These are phyloP conservation scores for Stenchaetothrips biformis DNA, from an alignment of 2,888 invertebrate species.

Conservation along the genomic window DNA sequence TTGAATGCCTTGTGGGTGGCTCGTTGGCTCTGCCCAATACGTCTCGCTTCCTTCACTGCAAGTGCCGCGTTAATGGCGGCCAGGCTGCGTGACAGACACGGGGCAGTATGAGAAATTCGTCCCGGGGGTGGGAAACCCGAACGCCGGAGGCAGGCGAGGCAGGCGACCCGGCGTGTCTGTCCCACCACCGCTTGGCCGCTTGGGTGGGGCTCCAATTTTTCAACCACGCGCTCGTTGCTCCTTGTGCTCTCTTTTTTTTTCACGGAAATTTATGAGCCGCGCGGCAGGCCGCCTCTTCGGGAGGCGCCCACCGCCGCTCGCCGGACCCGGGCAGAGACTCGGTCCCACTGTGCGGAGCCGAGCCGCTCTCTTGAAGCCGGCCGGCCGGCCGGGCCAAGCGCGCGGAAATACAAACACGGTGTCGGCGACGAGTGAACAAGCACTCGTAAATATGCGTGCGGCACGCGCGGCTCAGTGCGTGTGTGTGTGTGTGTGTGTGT, in stretches of 20 bases:
- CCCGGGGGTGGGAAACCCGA: background rate
- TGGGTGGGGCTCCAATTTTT: no score
- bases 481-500: background rate
- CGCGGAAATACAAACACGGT: background rate
- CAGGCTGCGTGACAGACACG: background rate
- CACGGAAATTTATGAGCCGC: no score
- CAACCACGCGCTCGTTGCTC: no score
- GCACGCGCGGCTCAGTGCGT: background rate
- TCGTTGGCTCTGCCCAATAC: no score
- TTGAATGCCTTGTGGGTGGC: conserved; percentile 14
- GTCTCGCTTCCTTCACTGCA: no score
- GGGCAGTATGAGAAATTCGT: background rate
- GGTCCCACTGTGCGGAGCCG: no score
- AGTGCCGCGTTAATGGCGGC: no score
- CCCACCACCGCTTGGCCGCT: background rate
- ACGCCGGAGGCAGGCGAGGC: conserved; percentile 3
- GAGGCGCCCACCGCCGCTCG: no score
- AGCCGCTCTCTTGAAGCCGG: no score
- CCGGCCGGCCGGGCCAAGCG: background rate
- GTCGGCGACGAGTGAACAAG: conserved; percentile 6
- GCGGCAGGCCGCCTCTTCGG: no score
- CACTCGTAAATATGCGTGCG: conserved; percentile 7
- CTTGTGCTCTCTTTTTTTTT: no score
- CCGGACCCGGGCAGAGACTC: no score
- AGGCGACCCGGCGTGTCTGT: background rate